Conservation (phyloP, 1,140 invertebrate genomes). For the Hylaeus volcanicus region DNA sequence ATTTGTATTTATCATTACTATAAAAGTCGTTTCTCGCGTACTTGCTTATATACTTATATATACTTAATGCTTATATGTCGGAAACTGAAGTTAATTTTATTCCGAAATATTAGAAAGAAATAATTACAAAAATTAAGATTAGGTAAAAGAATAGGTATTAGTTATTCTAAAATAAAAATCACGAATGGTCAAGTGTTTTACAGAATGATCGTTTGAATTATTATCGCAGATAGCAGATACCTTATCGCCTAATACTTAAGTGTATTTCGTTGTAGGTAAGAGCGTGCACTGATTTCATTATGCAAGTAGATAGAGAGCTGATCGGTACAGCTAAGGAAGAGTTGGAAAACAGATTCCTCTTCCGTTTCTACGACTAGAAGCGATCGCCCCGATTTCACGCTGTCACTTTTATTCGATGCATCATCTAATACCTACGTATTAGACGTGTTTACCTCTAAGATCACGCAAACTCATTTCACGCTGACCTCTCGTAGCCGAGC, state of each 20-base stretch:
- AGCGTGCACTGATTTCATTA: conserved; percentile 1
- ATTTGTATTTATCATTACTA: too few species aligned
- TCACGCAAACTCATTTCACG: conserved; percentile 25
- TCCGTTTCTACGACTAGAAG: conserved; percentile 21
- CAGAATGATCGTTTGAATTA: neutral
- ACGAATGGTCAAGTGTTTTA: neutral
- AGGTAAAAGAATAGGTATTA: too few species aligned
- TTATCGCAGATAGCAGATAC: neutral
- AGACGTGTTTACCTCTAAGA: conserved; percentile 31
- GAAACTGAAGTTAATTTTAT: too few species aligned
- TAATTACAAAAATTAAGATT: too few species aligned
- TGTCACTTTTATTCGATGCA: conserved; percentile 25
- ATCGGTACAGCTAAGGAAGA: neutral
- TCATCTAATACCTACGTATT: conserved; percentile 13
- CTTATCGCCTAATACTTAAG: conserved; percentile 15
- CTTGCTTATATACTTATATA: too few species aligned
- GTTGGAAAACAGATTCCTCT: conserved; percentile 26
- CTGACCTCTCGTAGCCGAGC: conserved; percentile 23
- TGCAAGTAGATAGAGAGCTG: neutral
- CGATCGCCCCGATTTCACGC: conserved; percentile 39
- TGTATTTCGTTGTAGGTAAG: neutral
- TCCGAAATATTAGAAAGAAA: too few species aligned
- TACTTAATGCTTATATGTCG: too few species aligned
- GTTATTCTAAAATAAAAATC: neutral
- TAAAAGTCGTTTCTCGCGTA: too few species aligned